These are phyloP conservation scores for Myotis myotis DNA, from an alignment of 2,797 vertebrate species.

Conservation along the genomic window DNA sequence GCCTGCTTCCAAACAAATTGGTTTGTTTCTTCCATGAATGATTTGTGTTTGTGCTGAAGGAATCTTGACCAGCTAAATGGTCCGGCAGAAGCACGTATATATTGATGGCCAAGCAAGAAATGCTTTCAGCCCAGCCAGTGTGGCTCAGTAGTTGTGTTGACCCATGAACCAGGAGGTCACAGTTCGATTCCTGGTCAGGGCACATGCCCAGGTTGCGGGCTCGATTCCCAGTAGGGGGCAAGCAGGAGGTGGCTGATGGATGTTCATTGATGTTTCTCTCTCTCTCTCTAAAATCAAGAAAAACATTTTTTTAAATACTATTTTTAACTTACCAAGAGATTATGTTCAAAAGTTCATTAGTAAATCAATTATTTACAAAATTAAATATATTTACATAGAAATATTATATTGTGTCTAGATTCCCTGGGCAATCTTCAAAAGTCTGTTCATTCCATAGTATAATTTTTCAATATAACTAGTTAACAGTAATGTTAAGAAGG, in stretches of 20 bases:
- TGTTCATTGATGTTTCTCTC: too few species aligned
- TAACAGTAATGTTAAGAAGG: neutral
- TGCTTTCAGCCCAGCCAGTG: neutral
- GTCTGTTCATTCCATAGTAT: neutral
- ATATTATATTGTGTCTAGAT: neutral
- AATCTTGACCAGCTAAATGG: neutral
- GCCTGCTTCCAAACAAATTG: neutral
- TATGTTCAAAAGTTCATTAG: neutral
- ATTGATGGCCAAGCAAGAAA: neutral
- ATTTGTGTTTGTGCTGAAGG: neutral
- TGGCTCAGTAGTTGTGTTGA: too few species aligned
- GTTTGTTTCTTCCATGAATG: neutral
- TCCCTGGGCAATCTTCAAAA: neutral
- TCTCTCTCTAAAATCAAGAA: too few species aligned
- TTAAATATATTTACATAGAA: neutral
- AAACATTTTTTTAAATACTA: neutral
- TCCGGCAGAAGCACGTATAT: neutral
- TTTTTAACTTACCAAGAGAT: neutral
- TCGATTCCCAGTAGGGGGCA: too few species aligned
- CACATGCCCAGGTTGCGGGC: too few species aligned
- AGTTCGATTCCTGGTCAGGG: too few species aligned
- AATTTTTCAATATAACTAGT: neutral
- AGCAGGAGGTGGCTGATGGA: too few species aligned
- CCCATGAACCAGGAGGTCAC: too few species aligned
- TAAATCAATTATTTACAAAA: neutral